These are phyloP conservation scores for Parazoanthus darwini DNA, from an alignment of 92 coral and sea anemone genomes.

Conservation along the genomic window DNA sequence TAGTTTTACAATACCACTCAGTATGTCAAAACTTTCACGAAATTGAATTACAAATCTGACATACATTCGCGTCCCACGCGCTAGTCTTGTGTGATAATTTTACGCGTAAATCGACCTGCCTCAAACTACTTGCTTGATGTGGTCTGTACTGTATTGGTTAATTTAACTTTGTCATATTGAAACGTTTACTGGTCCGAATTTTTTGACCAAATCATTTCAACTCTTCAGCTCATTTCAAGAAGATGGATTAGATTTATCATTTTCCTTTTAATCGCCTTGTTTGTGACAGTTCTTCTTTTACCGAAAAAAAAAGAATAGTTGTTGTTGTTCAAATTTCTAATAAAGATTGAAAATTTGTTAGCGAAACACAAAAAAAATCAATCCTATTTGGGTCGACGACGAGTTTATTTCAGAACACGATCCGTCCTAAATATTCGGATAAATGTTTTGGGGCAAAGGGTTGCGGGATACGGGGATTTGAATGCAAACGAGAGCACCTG, in stretches of 20 bases:
- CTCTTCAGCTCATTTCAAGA: not conserved
- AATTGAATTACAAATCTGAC: slow-evolving; percentile 57
- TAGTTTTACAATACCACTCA: slow-evolving; percentile 53
- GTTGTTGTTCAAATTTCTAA: not conserved
- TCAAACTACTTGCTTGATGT: not conserved
- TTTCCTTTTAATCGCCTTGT: slow-evolving; percentile 3
- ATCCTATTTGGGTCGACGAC: not conserved
- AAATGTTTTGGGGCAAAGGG: slow-evolving; percentile 42
- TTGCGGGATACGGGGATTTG: slow-evolving; percentile 46
- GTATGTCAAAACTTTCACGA: slow-evolving; percentile 42
- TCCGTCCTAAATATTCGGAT: slow-evolving; percentile 16
- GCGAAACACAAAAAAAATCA: not conserved
- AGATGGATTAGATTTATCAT: slow-evolving; percentile 21
- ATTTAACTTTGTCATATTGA: not conserved
- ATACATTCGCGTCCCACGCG: slow-evolving; percentile 33
- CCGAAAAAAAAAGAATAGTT: not conserved
- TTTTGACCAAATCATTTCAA: slow-evolving; percentile 2
- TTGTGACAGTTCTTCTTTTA: slow-evolving; percentile 19
- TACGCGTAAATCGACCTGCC: not conserved
- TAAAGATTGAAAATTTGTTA: not conserved
- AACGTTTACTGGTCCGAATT: not conserved
- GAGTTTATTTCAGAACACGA: slow-evolving; percentile 37
- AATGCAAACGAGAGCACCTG: slow-evolving; percentile 52
- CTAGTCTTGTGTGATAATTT: not conserved
- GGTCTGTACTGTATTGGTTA: not conserved